Percentiles rank a stretch among this genome's conserved stretches.
phyloP scores from a whole-genome alignment of 2,888 invertebrate genomes.

The Drosophila pseudotakahashii region DNA sequence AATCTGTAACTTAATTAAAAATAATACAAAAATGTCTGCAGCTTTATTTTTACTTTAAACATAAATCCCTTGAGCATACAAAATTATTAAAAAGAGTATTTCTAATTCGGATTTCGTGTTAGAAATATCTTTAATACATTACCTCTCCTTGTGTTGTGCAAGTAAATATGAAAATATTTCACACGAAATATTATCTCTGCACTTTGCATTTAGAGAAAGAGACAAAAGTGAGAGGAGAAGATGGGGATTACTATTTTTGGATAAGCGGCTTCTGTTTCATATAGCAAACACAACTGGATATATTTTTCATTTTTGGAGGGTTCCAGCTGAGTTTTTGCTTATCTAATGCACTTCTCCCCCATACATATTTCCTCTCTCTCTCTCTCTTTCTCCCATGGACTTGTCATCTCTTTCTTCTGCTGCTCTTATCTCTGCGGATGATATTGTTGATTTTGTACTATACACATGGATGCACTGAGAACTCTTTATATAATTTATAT shows the following conservation, averaged over 20 bases:
- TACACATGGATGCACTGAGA: constrained; percentile 45
- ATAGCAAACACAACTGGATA: constrained; percentile 64
- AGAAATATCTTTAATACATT: neutral
- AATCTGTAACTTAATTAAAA: no score
- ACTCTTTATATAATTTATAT: neutral
- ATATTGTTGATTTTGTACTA: constrained; percentile 28
- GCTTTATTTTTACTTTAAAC: no score
- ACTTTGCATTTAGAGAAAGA: constrained; percentile 14
- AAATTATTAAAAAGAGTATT: neutral
- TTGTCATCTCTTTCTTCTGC: constrained; percentile 8
- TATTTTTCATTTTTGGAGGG: constrained; percentile 10
- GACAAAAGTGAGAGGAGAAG: neutral
- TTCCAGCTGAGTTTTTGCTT: constrained; percentile 53
- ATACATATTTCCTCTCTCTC: constrained; percentile 29
- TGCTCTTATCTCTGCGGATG: constrained; percentile 43
- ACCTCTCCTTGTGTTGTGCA: constrained; percentile 34
- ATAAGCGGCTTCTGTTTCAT: constrained; percentile 31
- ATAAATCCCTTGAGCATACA: no score
- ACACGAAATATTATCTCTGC: constrained; percentile 60
- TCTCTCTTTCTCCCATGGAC: constrained; percentile 2
- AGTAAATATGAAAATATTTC: constrained; percentile 72
- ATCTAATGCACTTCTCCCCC: constrained; percentile 61
- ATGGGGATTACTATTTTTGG: constrained; percentile 55
- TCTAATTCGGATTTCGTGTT: neutral
- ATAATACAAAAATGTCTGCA: no score